Conservation (phyloP, 2,888 invertebrate genomes). For the Lithodes maja region DNA sequence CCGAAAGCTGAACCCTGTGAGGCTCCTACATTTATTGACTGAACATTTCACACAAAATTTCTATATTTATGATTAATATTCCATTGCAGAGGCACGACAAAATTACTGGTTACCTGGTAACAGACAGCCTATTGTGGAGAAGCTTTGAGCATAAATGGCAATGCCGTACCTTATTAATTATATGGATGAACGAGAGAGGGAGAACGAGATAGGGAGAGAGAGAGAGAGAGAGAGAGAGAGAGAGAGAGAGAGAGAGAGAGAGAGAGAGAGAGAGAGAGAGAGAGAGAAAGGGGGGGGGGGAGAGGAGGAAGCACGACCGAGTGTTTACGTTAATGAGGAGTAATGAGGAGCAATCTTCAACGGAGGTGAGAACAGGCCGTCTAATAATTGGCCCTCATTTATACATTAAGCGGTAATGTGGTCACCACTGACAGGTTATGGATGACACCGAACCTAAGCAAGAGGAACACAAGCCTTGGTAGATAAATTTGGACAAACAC, state of each 20-base stretch:
- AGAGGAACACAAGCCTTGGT: no score
- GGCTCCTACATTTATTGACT: no score
- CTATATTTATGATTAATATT: no score
- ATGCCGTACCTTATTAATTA: no score
- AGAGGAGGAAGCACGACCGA: not conserved
- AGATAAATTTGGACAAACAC: no score
- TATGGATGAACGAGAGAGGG: not conserved
- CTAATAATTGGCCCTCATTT: not conserved
- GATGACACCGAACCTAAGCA: not conserved
- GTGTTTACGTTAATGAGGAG: conserved; percentile 1
- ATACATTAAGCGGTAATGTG: not conserved
- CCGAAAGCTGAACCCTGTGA: no score
- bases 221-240: not conserved
- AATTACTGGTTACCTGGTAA: no score
- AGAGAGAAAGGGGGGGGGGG: not conserved
- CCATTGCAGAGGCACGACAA: no score
- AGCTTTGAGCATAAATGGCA: no score
- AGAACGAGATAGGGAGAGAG: conserved; percentile 2
- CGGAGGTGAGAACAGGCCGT: not conserved
- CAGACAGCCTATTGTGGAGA: no score
- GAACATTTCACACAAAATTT: no score
- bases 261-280: conserved; percentile 18
- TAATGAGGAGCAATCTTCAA: not conserved
- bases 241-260: not conserved
- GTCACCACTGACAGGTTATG: not conserved